Percentiles rank a stretch among this genome's conserved stretches.
These are phyloP conservation scores for Ataeniobius toweri DNA, from an alignment of 2,797 vertebrate species.

Conservation along the genomic window DNA sequence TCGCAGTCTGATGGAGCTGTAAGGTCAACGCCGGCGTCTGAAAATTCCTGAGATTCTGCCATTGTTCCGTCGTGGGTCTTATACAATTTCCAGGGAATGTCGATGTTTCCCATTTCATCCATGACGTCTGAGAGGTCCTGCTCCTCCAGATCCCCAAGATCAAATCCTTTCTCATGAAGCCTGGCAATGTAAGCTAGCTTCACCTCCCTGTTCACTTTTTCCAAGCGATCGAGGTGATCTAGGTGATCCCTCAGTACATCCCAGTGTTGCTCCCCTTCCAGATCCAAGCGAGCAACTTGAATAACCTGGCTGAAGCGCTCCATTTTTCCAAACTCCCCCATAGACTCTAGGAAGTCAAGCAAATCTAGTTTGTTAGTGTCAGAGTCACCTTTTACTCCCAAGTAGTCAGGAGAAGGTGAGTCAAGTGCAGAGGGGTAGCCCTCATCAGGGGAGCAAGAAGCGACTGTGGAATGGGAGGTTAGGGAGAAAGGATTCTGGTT, in stretches of 20 bases:
- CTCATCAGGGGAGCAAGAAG: constrained; percentile 81
- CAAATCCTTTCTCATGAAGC: constrained; percentile 78
- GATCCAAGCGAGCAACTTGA: constrained; percentile 81
- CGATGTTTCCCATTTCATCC: constrained; percentile 82
- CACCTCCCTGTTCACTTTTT: constrained; percentile 82
- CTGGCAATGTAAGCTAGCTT: constrained; percentile 75
- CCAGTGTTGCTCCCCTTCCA: constrained; percentile 79
- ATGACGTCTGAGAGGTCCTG: constrained; percentile 77
- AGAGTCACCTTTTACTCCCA: constrained; percentile 71
- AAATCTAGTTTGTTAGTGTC: constrained; percentile 76
- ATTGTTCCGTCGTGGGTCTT: constrained; percentile 59
- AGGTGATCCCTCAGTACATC: constrained; percentile 80
- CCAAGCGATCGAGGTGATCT: constrained; percentile 81
- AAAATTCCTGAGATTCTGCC: constrained; percentile 82
- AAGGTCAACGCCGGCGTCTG: constrained; percentile 84
- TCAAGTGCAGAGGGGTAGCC: constrained; percentile 82
- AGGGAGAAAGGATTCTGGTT: constrained; percentile 60
- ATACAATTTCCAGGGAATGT: constrained; percentile 80
- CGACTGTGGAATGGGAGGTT: constrained; percentile 45
- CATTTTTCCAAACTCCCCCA: constrained; percentile 84
- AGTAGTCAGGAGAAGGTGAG: constrained; percentile 78
- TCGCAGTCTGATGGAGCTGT: constrained; percentile 81
- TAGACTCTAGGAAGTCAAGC: constrained; percentile 82
- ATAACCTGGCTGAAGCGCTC: constrained; percentile 83
- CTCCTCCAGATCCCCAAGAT: constrained; percentile 77